Evolutionary conservation across 2,888 invertebrate genomes (phyloP), one percentile per base, ranked within the genome.

Genomic region (Crepidodera aurea): DNA sequence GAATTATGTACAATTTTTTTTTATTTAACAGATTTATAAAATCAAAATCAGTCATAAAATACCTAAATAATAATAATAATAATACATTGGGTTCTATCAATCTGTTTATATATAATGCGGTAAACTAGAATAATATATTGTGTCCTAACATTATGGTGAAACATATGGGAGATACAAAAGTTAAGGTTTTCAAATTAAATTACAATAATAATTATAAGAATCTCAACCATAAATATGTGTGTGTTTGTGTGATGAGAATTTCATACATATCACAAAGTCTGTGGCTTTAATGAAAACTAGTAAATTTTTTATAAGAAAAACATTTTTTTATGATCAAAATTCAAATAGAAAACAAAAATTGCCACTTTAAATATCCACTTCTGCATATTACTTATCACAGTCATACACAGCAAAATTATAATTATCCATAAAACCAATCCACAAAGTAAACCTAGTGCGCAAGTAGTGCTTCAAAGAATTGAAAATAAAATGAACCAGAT

Each of bases 201-300:
- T 65, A 66, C 58, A 57, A 58, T 46, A 50, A 42, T 39, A 53
- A 34, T 16, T 54, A 29, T 27, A 51, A 61, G 56, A 57, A 62
- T 60, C 37, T 55, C 55, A 60, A 61, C 57, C 50, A 29, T 55
- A 64, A 51, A 54, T 69, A 69, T 71, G 69, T 73, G 71, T 39
- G 34, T 27, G 72, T 76, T 73, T 72, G 69, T 75, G 76, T 77
- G 75, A 78, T 78, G 78, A 79, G 78, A 78, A 79, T 78, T 78
- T 75, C 75, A 73, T 72, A 77, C 73, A 76, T 79, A 79, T 79
- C 78, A 79, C 78, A 79, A 78, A 74, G 71, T 69, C 63, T 71
- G 73, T 71, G 73, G 72, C 68, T 64, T 70, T 66, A 69, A 69
- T 61, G 69, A 72, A 70, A 70, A 70, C 64, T 62, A 59, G 56